Evolutionary conservation across 2,113 vertebrate species (phyloP), one percentile per base, ranked within the genome.

Genomic region (Pluvialis apricaria): DNA sequence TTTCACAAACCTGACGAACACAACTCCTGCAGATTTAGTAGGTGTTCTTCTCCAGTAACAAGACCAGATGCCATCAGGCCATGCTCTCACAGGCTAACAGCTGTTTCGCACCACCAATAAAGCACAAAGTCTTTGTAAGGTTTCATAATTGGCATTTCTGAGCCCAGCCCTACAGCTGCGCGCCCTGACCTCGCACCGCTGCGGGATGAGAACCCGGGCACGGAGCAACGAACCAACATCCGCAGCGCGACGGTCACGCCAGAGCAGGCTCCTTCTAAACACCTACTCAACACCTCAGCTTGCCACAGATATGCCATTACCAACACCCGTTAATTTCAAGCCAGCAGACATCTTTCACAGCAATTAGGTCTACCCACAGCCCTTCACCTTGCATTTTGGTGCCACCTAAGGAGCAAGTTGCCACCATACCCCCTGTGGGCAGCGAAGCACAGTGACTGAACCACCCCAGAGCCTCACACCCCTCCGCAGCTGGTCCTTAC

Each of bases 211-310:
- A 11, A 13, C 13, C 6, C 0, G 7, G 16, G 15, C 25, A 8
- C 2, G 1, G 3, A 6, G 24, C 38, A 4, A 36, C 0, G 11
- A 64, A 15, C n/a, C 68, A 11, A 57, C 7, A 6, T 2, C 44
- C 15, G 5, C 40, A 1, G 0, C 0, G 14, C 5, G 1, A n/a
- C 0, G 0, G 11, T 18, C 29, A 2, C 5, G 0, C 14, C 55
- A 13, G 9, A 44, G 55, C 34, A 6, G 28, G 26, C 61, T n/a
- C 24, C 49, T 73, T 29, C 44, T 4, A 4, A 66, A 44, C 25
- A 14, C 1, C 49, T 3, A 1, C 69, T 24, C 24, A 8, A 5
- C 28, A 7, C 11, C 0, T 0, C 12, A 26, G 42, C 25, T 36
- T 7, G 5, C 24, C 4, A 0, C 2, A 15, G 31, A 15, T 2